Base-by-base conservation (phyloP, 2,113 vertebrate species). In the Ameiurus melas region DNA sequence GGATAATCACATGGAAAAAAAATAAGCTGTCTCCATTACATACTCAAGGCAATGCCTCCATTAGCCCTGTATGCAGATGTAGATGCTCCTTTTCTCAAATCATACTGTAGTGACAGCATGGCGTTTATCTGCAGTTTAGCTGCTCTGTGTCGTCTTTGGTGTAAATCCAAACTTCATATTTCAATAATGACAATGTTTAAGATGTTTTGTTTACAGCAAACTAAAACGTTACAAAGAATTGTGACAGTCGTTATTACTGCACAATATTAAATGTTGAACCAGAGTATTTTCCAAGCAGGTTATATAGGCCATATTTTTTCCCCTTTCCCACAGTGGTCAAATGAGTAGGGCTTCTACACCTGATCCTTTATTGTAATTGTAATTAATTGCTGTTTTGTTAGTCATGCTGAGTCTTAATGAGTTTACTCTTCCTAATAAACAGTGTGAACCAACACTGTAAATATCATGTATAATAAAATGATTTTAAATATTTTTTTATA, bases 11-110 rank as follows among this genome's bases (percentile, higher is more conserved):
- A 88, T 92, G 92, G 92, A 92, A 94, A 94, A 86, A 89, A 94
- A 93, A 95, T 94, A 94, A 94, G 93, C 94, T 95, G 94, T 94
- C 94, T 94, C 93, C 92, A 70, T 92, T 92, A 93, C 91, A 94
- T 92, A 93, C 93, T 94, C 92, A 92, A 93, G 94, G 94, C 95
- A 93, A 93, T 90, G 92, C 93, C 92, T 93, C 93, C 93, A 91
- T 90, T 90, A 92, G 94, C 91, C 89, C 89, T 85, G 90, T 91
- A 90, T 94, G 92, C 94, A 95, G 94, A 94, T 94, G 94, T 92
- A 92, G 93, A 92, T 88, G 83, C 90, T 90, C 73, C 88, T 75
- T 82, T 89, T 85, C 58, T 81, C 86, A 87, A 85, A 91, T 89
- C 55, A 89, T 88, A 84, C 83, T 84, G 86, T 87, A 78, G 30